Evolutionary conservation across 2,797 vertebrate species (phyloP).

Genomic region (Tokudaia tokunoshimensis): DNA sequence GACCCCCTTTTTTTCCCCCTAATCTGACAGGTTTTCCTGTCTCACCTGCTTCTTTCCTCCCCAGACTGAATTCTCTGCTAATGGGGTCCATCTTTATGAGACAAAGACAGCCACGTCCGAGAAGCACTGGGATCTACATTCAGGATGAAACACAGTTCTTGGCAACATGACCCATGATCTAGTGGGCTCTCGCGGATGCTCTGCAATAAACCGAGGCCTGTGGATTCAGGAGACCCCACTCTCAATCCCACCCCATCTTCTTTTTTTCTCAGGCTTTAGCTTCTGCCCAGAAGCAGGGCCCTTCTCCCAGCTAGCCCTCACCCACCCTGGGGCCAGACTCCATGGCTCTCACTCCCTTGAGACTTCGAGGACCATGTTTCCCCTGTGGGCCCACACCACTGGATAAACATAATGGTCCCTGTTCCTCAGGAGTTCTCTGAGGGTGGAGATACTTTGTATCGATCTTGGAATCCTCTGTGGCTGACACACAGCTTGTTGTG

Average conservation of each 20-base stretch:
- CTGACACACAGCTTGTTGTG: neutral
- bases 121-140: neutral
- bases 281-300: neutral
- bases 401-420: neutral
- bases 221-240: neutral
- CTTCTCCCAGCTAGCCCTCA: neutral
- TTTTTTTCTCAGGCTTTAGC: neutral
- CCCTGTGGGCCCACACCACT: rapidly evolving
- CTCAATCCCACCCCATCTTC: neutral
- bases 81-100: neutral
- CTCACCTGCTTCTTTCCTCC: neutral
- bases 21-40: neutral
- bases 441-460: neutral
- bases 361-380: neutral
- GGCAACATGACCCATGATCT: neutral
- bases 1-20: neutral
- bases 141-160: neutral
- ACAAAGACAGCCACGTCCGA: neutral
- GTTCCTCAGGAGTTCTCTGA: neutral
- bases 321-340: neutral
- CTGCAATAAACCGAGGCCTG: neutral
- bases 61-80: neutral
- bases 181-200: neutral
- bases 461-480: neutral
- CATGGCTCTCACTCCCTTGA: neutral